phyloP scores from a whole-genome alignment of 2,113 vertebrate species.

The Lepus timidus region DNA sequence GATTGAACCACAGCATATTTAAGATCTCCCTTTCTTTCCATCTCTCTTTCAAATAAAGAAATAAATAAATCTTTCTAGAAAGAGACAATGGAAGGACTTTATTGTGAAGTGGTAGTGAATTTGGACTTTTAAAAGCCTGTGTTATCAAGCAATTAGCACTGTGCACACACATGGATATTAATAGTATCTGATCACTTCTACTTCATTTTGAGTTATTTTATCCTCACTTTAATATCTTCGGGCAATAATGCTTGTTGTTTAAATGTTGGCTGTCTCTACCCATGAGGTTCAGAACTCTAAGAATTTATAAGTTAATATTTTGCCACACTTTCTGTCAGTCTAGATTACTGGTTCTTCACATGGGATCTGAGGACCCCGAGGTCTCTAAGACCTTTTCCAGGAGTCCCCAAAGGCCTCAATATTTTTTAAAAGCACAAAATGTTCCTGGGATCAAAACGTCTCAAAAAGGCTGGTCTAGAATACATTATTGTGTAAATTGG shows the following conservation, averaged over 20 bases:
- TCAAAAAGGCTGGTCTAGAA: not conserved
- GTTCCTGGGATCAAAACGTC: not conserved
- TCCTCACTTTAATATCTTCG: not conserved
- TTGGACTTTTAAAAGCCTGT: not conserved
- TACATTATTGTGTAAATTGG: not conserved
- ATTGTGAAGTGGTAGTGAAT: not conserved
- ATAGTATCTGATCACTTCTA: not conserved
- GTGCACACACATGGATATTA: not conserved
- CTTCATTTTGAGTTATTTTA: not conserved
- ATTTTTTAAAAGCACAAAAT: slow-evolving; percentile 15
- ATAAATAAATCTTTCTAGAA: too few species aligned
- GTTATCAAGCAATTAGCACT: not conserved
- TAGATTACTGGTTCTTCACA: not conserved
- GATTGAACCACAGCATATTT: too few species aligned
- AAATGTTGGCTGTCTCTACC: not conserved
- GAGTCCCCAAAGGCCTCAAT: not conserved
- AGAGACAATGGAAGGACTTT: not conserved
- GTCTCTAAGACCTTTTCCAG: not conserved
- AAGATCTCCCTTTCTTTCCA: too few species aligned
- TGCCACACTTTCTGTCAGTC: not conserved
- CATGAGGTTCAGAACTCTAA: not conserved
- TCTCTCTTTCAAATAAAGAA: too few species aligned
- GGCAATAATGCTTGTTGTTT: not conserved
- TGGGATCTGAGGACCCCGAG: not conserved
- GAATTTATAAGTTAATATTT: not conserved